Percentiles rank a stretch among this genome's conserved stretches.
Conservation (phyloP, 2,797 vertebrate genomes). For the Hozukius guyotensis region DNA sequence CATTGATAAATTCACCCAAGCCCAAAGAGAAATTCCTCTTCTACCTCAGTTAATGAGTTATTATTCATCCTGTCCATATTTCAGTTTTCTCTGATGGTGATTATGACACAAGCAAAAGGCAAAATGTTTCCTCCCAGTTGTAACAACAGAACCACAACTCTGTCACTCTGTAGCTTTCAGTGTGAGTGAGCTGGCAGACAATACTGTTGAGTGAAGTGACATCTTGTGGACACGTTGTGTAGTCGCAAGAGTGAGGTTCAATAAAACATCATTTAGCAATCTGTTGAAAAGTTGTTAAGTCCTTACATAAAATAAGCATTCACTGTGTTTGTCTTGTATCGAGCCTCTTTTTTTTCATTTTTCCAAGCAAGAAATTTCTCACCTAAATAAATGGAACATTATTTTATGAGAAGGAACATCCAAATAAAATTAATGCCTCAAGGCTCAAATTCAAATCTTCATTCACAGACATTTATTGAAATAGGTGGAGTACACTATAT, state of each 20-base stretch:
- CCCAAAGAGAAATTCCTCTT: neutral
- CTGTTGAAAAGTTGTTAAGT: neutral
- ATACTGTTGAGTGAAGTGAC: slow-evolving; percentile 54
- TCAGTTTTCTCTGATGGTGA: neutral
- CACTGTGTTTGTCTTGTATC: neutral
- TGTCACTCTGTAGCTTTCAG: neutral
- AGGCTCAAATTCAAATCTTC: neutral
- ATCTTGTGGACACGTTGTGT: slow-evolving; percentile 64
- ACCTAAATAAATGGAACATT: neutral
- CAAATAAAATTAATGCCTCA: neutral
- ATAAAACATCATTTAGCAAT: too few species aligned
- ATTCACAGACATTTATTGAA: neutral
- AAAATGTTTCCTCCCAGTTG: neutral
- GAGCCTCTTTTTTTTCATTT: neutral
- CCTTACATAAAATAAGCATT: neutral
- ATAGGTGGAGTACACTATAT: neutral
- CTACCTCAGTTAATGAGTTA: neutral
- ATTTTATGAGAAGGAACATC: neutral
- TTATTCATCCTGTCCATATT: neutral
- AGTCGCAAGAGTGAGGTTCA: neutral
- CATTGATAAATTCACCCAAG: neutral
- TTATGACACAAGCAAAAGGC: neutral
- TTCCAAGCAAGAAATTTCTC: neutral
- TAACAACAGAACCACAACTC: neutral
- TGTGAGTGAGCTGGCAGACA: neutral